These are phyloP conservation scores for Drosophila arizonae DNA, from an alignment of 1,140 invertebrate genomes.

Conservation along the genomic window DNA sequence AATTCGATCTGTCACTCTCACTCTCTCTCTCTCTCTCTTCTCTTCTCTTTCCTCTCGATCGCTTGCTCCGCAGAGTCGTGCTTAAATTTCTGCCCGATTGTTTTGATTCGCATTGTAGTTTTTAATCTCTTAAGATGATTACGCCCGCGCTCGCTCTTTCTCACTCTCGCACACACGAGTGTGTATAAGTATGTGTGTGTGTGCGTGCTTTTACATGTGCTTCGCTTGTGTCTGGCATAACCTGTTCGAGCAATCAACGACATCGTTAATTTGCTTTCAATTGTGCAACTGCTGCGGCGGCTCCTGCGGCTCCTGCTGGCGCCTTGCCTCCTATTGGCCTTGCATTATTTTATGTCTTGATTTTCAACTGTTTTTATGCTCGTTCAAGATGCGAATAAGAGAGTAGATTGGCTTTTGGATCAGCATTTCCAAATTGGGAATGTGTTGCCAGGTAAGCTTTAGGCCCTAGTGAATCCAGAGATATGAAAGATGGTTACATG, in stretches of 20 bases:
- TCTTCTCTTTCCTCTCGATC: neutral
- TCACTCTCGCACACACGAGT: neutral
- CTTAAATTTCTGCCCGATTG: neutral
- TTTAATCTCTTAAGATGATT: conserved; percentile 47
- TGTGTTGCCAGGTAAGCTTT: too few species aligned
- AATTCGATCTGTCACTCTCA: conserved; percentile 11
- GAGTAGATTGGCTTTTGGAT: too few species aligned
- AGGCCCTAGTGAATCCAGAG: neutral
- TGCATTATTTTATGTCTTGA: conserved; percentile 36
- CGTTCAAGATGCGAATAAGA: too few species aligned
- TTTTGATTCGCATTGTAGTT: conserved; percentile 42
- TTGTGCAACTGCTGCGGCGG: neutral
- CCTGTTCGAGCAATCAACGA: conserved; percentile 34
- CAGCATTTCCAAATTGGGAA: too few species aligned
- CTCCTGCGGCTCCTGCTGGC: conserved; percentile 1
- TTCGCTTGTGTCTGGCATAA: conserved; percentile 1
- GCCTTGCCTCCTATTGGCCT: conserved; percentile 13
- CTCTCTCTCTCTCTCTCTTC: neutral
- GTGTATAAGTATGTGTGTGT: conserved; percentile 1
- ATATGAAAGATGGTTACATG: too few species aligned
- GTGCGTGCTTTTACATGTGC: neutral
- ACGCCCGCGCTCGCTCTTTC: conserved; percentile 23
- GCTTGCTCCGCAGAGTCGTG: neutral
- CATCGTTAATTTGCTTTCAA: conserved; percentile 26
- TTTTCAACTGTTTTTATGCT: conserved; percentile 19